Percentiles rank a stretch among this genome's conserved stretches.
Evolutionary conservation across 2,797 vertebrate species (phyloP).

Genomic region (Hydrolagus colliei): DNA sequence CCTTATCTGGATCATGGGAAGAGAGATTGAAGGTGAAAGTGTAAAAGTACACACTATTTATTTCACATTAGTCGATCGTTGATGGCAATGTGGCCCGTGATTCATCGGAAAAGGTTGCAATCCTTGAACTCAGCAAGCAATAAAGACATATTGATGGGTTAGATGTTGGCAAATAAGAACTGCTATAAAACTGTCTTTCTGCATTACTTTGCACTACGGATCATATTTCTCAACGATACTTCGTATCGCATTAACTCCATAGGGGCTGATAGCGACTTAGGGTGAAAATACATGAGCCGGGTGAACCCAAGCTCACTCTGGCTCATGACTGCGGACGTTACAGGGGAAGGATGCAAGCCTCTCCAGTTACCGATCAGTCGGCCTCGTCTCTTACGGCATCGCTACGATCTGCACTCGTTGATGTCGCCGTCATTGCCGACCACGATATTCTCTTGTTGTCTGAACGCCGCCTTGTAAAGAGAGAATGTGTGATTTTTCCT

Average conservation of each 20-base stretch:
- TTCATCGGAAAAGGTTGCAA: slow-evolving; percentile 7
- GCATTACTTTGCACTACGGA: not conserved
- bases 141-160: slow-evolving; percentile 2
- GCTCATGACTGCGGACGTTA: not conserved
- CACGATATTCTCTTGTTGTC: too few species aligned
- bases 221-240: not conserved
- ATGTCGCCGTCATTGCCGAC: too few species aligned
- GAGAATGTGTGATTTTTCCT: too few species aligned
- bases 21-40: not conserved
- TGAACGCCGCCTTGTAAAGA: too few species aligned
- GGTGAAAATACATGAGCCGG: not conserved
- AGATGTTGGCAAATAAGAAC: not conserved
- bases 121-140: slow-evolving; percentile 10
- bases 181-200: not conserved
- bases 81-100: not conserved
- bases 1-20: not conserved
- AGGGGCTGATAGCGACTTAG: not conserved
- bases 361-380: too few species aligned
- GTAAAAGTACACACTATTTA: slow-evolving; percentile 17
- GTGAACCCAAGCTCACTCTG: not conserved
- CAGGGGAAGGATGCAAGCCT: not conserved
- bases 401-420: too few species aligned
- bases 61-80: not conserved
- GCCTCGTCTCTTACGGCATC: too few species aligned
- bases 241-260: not conserved